Percentiles rank a stretch among this genome's conserved stretches.
Evolutionary conservation across 2,888 invertebrate genomes (phyloP).

Genomic region (Proisotoma minuta): DNA sequence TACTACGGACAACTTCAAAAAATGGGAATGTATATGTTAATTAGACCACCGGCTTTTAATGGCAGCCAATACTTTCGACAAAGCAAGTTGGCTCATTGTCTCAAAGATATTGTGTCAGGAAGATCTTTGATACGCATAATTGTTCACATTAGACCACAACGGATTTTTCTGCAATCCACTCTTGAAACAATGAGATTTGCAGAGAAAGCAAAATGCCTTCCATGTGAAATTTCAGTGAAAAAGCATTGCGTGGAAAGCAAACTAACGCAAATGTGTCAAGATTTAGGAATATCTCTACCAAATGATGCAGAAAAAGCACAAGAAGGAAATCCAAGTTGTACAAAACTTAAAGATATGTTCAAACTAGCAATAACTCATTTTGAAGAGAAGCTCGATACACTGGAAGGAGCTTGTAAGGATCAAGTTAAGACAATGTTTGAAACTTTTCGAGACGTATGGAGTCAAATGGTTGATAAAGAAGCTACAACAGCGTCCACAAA

Average conservation of each 20-base stretch:
- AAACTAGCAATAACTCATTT: slow-evolving; percentile 1
- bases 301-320: neutral
- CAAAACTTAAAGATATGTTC: slow-evolving; percentile 1
- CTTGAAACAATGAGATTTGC: slow-evolving; percentile 42
- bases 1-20: slow-evolving; percentile 24
- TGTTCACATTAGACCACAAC: slow-evolving; percentile 40
- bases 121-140: slow-evolving; percentile 36
- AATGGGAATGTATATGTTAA: slow-evolving; percentile 25
- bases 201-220: slow-evolving; percentile 34
- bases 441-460: slow-evolving; percentile 7
- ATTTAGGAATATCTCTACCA: neutral
- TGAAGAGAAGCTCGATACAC: slow-evolving; percentile 1
- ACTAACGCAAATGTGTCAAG: neutral
- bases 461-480: slow-evolving; percentile 1
- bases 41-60: slow-evolving; percentile 15
- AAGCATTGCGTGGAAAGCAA: neutral
- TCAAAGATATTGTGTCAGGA: slow-evolving; percentile 40
- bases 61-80: slow-evolving; percentile 39
- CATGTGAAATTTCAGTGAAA: slow-evolving; percentile 5
- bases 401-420: slow-evolving; percentile 10
- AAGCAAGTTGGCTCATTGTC: slow-evolving; percentile 42
- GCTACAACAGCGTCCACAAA: neutral
- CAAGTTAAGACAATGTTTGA: slow-evolving; percentile 10
- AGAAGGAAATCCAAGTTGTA: neutral
- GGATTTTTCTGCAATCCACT: slow-evolving; percentile 22